Evolutionary conservation across 2,888 invertebrate species (phyloP).

Genomic region (Peribatodes rhomboidaria): DNA sequence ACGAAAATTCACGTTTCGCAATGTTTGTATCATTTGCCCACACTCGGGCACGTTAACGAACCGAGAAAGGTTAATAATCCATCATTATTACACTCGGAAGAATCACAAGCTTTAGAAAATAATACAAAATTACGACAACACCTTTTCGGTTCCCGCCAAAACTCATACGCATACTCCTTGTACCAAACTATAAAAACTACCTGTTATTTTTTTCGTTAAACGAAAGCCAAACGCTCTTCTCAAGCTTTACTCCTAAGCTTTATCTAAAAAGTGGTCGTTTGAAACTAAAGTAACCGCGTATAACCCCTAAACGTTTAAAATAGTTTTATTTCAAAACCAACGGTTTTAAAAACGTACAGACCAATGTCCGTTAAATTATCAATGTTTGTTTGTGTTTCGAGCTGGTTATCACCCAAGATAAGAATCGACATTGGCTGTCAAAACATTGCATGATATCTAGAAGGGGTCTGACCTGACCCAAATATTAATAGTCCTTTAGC

Average conservation of each 20-base stretch:
- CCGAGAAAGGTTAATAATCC: no score
- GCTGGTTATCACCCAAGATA: slow-evolving; percentile 43
- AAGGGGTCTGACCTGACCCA: slow-evolving; percentile 42
- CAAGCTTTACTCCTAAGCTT: neutral
- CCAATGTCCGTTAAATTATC: slow-evolving; percentile 23
- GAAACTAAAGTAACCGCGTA: neutral
- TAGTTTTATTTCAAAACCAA: slow-evolving; percentile 5
- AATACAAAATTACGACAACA: no score
- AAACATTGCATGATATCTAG: slow-evolving; percentile 46
- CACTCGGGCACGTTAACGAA: no score
- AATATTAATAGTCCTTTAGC: slow-evolving; percentile 32
- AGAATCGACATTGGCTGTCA: slow-evolving; percentile 48
- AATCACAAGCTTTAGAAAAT: no score
- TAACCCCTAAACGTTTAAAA: neutral
- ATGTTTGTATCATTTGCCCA: no score
- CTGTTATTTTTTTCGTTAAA: neutral
- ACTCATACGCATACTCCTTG: no score
- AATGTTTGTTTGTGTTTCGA: slow-evolving; percentile 41
- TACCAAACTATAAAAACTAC: no score
- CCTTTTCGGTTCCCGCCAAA: no score
- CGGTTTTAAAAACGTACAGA: slow-evolving; percentile 5
- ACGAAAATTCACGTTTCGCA: no score
- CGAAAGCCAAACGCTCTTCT: neutral
- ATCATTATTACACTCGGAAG: no score
- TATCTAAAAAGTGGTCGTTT: no score